phyloP scores from a whole-genome alignment of 2,888 invertebrate species.

The Tholera decimalis region DNA sequence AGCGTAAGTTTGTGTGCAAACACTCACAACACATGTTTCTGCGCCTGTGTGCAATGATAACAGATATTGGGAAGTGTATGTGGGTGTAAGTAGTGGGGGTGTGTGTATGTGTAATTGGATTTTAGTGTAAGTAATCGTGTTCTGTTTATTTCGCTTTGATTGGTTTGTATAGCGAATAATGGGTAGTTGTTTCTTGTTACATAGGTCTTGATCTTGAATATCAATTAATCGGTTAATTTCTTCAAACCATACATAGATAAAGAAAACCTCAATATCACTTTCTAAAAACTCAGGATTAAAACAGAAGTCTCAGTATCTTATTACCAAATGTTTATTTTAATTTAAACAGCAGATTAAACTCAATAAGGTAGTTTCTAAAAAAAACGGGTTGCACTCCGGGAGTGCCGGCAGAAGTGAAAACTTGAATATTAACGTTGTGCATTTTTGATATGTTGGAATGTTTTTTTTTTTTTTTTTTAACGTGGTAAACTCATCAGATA shows the following conservation, averaged over 20 bases:
- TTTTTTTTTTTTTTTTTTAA: too few species aligned
- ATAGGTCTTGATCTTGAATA: slow-evolving; percentile 10
- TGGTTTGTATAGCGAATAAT: slow-evolving; percentile 39
- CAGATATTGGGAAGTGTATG: slow-evolving; percentile 4
- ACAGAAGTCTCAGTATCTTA: too few species aligned
- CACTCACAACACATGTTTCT: slow-evolving; percentile 38
- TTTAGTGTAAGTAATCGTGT: slow-evolving; percentile 60
- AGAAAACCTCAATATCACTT: too few species aligned
- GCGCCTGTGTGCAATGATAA: slow-evolving; percentile 10
- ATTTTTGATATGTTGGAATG: too few species aligned
- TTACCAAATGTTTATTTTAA: too few species aligned
- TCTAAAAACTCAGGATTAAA: too few species aligned
- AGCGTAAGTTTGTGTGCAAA: slow-evolving; percentile 16
- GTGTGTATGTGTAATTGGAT: slow-evolving; percentile 54
- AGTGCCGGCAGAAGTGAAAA: too few species aligned
- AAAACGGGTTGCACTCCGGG: too few species aligned
- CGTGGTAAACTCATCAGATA: too few species aligned
- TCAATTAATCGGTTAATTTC: slow-evolving; percentile 1
- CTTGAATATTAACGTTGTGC: too few species aligned
- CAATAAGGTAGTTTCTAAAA: too few species aligned
- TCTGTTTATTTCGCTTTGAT: slow-evolving; percentile 53
- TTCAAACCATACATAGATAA: neutral
- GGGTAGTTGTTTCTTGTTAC: slow-evolving; percentile 17
- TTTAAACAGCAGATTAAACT: too few species aligned
- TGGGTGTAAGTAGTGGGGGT: slow-evolving; percentile 33